Base-by-base conservation (phyloP, 1,140 invertebrate genomes). In the Luehdorfia chinensis region DNA sequence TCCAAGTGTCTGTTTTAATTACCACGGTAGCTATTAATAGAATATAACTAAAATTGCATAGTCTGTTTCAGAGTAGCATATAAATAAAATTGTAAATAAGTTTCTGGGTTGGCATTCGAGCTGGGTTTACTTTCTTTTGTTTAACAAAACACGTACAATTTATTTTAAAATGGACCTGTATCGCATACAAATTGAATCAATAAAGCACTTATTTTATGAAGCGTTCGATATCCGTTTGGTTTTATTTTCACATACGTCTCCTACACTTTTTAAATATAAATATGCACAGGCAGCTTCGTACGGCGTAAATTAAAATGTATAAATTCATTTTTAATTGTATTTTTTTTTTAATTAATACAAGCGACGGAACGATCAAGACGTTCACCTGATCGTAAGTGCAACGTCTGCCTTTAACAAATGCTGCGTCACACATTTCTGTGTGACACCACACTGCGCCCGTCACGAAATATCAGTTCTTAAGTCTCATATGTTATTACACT, bases 171-270 rank as follows among this genome's bases (percentile, higher is more conserved):
- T 66, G 66, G 72, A 78, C 62, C 67, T 78, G 61, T 72, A 67
- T 57, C 71, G 72, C 60, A 66, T 72, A 75, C 66, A 71, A 69
- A 69, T 70, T 71, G 70, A 77, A 77, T 77, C 75, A 84, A 77
- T 84, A 84, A 84, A 84, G 75, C 76, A 84, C 79, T 80, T 79
- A 84, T 79, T 84, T 84, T 80, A 81, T 74, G 75, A 77, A 73
- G 62, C 66, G 68, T 76, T 75, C 59, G 55, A 64, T 64, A 59
- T 62, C 46, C 56, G 34, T 34, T 52, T 54, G 55, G 58, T 66
- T 66, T 54, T 55, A 62, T 65, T 47, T 33, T n/a, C n/a, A n/a
- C n/a, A n/a, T n/a, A 23, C n/a, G 2, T 32, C 14, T 7, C 30
- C 14, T 12, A 2, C 16, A n/a, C 3, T 18, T 34, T 14, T 9